Percentiles rank a stretch among this genome's conserved stretches.
Evolutionary conservation across 2,888 invertebrate genomes (phyloP).

Genomic region (Eupithecia pulchellata): DNA sequence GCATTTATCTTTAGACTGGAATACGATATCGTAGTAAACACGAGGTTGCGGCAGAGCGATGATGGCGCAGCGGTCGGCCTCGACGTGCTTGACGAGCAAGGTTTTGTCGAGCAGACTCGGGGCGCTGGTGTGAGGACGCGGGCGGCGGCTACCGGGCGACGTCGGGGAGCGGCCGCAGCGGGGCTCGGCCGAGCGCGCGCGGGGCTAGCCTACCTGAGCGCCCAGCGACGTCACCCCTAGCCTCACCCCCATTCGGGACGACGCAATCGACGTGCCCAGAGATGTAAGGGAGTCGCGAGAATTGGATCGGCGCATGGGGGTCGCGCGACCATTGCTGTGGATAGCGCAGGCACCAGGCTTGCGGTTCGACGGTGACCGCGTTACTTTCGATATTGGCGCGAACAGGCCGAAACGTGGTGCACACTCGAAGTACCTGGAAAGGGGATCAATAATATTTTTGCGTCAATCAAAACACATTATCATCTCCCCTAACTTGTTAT

Average conservation of each 20-base stretch:
- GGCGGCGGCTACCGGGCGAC: constrained; percentile 55
- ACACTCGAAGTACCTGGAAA: constrained; percentile 96
- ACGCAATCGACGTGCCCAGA: constrained; percentile 87
- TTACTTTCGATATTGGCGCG: constrained; percentile 96
- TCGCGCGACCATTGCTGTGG: constrained; percentile 87
- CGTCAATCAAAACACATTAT: constrained; percentile 1
- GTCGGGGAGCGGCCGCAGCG: constrained; percentile 60
- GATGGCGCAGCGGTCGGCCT: constrained; percentile 76
- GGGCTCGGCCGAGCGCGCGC: constrained; percentile 81
- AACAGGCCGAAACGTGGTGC: constrained; percentile 96
- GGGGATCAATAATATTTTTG: constrained; percentile 34
- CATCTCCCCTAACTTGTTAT: constrained; percentile 1
- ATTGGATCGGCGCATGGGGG: constrained; percentile 88
- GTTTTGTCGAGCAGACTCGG: constrained; percentile 78
- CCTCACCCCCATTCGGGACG: constrained; percentile 88
- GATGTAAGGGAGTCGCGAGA: constrained; percentile 94
- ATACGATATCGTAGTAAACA: constrained; percentile 75
- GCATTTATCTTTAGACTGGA: constrained; percentile 58
- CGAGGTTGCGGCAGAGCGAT: constrained; percentile 78
- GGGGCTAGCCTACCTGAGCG: constrained; percentile 87
- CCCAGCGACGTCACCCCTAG: constrained; percentile 90
- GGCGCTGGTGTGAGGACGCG: constrained; percentile 67
- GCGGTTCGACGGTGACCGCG: constrained; percentile 91
- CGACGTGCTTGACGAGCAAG: constrained; percentile 74
- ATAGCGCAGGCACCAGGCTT: constrained; percentile 87